These are phyloP conservation scores for Erpetoichthys calabaricus DNA, from an alignment of 2,797 vertebrate genomes.

Conservation along the genomic window DNA sequence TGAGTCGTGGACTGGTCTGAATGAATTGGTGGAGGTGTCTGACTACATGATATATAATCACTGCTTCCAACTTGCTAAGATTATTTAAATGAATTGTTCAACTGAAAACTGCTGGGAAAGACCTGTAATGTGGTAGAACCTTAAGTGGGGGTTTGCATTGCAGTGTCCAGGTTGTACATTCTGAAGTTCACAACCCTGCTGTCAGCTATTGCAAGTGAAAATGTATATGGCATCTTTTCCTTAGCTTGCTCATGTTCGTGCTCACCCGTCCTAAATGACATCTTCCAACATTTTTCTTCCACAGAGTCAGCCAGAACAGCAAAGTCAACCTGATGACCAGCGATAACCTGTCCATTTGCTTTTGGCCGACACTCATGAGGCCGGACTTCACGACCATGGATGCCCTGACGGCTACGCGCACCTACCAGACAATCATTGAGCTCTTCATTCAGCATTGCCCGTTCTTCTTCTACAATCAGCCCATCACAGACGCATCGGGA, in stretches of 20 bases:
- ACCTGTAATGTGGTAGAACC: not conserved
- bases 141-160: not conserved
- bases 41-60: too few species aligned
- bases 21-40: too few species aligned
- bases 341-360: slow-evolving; percentile 94
- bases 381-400: slow-evolving; percentile 95
- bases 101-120: not conserved
- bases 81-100: too few species aligned
- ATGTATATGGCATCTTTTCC: too few species aligned
- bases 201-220: fast-evolving
- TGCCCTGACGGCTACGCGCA: slow-evolving; percentile 82
- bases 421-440: slow-evolving; percentile 98
- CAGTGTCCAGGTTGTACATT: not conserved
- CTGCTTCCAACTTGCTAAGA: too few species aligned
- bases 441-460: slow-evolving; percentile 85
- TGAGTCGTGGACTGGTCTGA: too few species aligned
- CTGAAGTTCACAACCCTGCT: fast-evolving
- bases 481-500: slow-evolving; percentile 56
- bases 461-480: slow-evolving; percentile 77
- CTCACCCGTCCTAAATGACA: too few species aligned
- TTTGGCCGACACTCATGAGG: slow-evolving; percentile 92
- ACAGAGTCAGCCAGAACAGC: slow-evolving; percentile 80
- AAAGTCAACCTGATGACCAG: slow-evolving; percentile 88
- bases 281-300: not conserved
- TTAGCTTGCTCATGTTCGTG: too few species aligned